Base-by-base conservation (phyloP, 1,140 invertebrate genomes). In the Mesaphorura yosii region DNA sequence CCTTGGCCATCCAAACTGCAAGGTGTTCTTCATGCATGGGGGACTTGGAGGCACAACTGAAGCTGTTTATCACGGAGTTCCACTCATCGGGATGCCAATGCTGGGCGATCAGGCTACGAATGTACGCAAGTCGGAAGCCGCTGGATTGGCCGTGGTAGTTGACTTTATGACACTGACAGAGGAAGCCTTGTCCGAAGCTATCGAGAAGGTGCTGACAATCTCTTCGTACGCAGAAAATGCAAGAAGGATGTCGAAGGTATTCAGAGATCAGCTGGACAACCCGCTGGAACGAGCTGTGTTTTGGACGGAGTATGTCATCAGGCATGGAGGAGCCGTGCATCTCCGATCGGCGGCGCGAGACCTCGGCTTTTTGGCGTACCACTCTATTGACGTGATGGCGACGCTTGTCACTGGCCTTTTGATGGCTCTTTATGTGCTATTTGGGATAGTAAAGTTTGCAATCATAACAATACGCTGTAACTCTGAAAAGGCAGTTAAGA, bases 251-350 rank as follows among this genome's bases (percentile, higher is more conserved):
- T 79, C 78, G 0, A 64, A 63, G 56, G 65, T 72, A 3, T 80
- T 76, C 66, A 69, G 66, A 29, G 78, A 80, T 60, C 67, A 74
- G 29, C 76, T 76, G 1, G 61, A 72, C 58, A 64, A 66, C 2
- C 69, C 76, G 0, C 55, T 76, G 37, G 73, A 78, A 6, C 74
- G 69, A 0, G 75, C 77, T 0, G 64, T 77, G 19, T 80, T 73
- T 66, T 80, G 78, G 78, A 72, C 75, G 0, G 77, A 80, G 59
- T 80, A 80, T 55, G 69, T 78, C 14, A 59, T 64, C 52, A 53
- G 65, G 31, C 63, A 71, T 51, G n/a, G n/a, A 42, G 40, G 40
- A 42, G 40, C 40, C 17, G 64, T 65, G 3, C 76, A 77, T 63
- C 58, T 80, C 2, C 69, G 66, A 17, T 69, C 73, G 15, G 65